Percentiles rank a stretch among this genome's conserved stretches.
These are phyloP conservation scores for Ectropis grisescens DNA, from an alignment of 1,140 invertebrate genomes.

Conservation along the genomic window DNA sequence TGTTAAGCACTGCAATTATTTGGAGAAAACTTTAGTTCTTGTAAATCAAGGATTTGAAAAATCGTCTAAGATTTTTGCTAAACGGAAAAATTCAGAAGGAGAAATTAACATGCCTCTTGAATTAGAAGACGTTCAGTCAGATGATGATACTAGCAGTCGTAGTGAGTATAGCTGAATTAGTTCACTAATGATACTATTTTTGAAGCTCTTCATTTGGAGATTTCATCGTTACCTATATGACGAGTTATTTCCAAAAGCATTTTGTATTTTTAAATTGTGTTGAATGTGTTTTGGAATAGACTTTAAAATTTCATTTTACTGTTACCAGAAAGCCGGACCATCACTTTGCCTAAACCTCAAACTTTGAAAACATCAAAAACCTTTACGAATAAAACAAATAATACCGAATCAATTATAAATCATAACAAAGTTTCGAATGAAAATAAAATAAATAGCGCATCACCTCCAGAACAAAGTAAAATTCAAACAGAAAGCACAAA, in stretches of 20 bases:
- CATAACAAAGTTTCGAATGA: constrained; percentile 1
- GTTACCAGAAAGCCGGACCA: constrained; percentile 37
- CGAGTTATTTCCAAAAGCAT: too few relatives aligned
- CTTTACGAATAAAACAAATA: constrained; percentile 3
- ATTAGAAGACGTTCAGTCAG: constrained; percentile 32
- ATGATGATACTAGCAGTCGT: constrained; percentile 30
- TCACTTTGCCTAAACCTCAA: constrained; percentile 33
- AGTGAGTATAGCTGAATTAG: constrained; percentile 15
- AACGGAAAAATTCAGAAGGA: constrained; percentile 1
- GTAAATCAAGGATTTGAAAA: constrained; percentile 40
- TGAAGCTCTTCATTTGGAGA: too few relatives aligned
- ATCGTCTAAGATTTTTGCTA: constrained; percentile 4
- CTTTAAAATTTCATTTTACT: too few relatives aligned
- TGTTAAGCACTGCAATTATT: constrained; percentile 31
- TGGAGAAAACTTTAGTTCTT: constrained; percentile 40
- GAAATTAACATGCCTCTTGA: constrained; percentile 6
- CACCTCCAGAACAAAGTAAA: too few relatives aligned
- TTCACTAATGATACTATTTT: too few relatives aligned
- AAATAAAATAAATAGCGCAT: constrained; percentile 6
- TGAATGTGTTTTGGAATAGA: too few relatives aligned
- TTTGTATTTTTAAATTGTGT: too few relatives aligned
- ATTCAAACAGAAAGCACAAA: too few relatives aligned
- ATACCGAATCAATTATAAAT: constrained; percentile 14
- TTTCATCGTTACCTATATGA: too few relatives aligned
- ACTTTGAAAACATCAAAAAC: constrained; percentile 14